A percentile compares a stretch with the other conserved stretches of the same genome.
phyloP scores from a whole-genome alignment of 2,888 invertebrate genomes.

The Thecophora atra region DNA sequence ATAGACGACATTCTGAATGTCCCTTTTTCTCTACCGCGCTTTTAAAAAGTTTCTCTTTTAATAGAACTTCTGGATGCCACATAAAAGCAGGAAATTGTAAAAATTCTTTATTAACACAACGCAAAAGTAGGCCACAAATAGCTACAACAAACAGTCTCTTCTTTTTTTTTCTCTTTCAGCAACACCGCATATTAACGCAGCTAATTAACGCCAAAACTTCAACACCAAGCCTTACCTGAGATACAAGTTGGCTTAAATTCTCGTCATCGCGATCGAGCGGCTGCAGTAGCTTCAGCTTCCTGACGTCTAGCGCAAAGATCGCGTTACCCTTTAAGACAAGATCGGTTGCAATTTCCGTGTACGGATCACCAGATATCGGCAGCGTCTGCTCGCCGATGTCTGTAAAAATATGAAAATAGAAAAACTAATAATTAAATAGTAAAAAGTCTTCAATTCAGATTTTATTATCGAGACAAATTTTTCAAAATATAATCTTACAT shows the following conservation, averaged over 20 bases:
- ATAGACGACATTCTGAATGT: not conserved
- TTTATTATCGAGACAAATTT: no score
- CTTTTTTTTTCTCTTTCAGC: no score
- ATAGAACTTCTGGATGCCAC: constrained; percentile 44
- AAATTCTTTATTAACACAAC: constrained; percentile 42
- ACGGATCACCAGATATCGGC: constrained; percentile 85
- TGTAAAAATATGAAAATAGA: constrained; percentile 60
- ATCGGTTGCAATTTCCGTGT: constrained; percentile 79
- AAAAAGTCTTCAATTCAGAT: no score
- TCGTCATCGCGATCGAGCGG: constrained; percentile 87
- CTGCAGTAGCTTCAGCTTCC: constrained; percentile 79
- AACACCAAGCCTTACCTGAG: constrained; percentile 57
- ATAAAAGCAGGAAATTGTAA: constrained; percentile 39
- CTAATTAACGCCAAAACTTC: no score
- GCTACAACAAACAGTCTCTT: not conserved
- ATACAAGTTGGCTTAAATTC: constrained; percentile 86
- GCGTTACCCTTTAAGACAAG: constrained; percentile 82
- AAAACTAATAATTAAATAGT: no score
- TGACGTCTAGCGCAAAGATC: constrained; percentile 83
- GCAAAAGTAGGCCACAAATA: not conserved
- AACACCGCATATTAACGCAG: no score
- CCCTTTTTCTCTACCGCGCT: not conserved
- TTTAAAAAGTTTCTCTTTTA: not conserved
- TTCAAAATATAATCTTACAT: no score
- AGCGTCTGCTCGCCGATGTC: constrained; percentile 86